Evolutionary conservation across 1,140 invertebrate genomes (phyloP), one percentile per base, ranked within the genome.

Genomic region (Scaptomyza montana): DNA sequence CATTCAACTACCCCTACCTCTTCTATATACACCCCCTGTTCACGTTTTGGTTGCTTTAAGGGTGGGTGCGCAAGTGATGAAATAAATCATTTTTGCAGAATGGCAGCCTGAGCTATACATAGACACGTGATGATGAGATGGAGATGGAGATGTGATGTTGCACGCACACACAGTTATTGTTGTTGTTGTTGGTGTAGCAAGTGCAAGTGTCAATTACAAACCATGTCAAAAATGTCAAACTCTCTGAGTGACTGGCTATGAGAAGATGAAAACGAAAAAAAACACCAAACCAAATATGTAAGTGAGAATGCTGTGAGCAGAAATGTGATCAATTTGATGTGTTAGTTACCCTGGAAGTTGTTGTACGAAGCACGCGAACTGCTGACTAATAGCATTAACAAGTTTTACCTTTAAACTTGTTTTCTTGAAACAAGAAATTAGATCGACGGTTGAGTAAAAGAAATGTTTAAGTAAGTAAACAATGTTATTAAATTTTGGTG

Each of bases 141-240:
- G 66, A 80, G 68, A 76, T 86, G 78, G 64, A 78, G 81, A 75
- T 72, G 60, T 55, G 61, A 9, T 47, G 64, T 19, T 61, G 12
- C 57, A 54, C 33, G 64, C 59, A 63, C 39, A 73, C 33, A 68
- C 28, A 66, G 60, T 51, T 46, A 59, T 49, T 36, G 33, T 33
- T 61, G 57, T 39, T 54, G 41, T 49, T 49, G 56, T 43, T 57
- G 45, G 61, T 51, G 69, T 61, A 75, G 73, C 82, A 84, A 90
- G 89, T 90, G 89, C 80, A 80, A 84, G 89, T 90, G 87, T 90
- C 89, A 90, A 90, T 90, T 90, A 89, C 89, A 89, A 84, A 85
- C 68, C 78, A 74, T 90, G 89, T 90, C 89, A 90, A 90, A 90
- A 90, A 79, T 89, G 89, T 90, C 89, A 90, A 89, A 77, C 75